Percentiles rank a stretch among this genome's conserved stretches.
Evolutionary conservation across 2,888 invertebrate genomes (phyloP).

Genomic region (Megastigmus dorsalis): DNA sequence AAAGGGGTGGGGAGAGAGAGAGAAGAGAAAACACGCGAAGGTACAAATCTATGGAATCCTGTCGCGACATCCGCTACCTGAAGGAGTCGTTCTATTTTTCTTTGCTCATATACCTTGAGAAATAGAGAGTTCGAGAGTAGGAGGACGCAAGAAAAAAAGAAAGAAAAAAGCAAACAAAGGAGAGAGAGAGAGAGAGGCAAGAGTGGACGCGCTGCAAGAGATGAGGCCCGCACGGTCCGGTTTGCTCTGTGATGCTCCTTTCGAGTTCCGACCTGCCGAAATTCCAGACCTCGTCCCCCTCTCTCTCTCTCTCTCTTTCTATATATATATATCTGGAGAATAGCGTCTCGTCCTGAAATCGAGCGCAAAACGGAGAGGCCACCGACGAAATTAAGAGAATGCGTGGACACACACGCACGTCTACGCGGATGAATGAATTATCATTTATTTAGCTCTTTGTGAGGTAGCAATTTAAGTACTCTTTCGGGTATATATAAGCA

Average conservation of each 20-base stretch:
- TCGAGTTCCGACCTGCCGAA: constrained; percentile 15
- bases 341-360: too few relatives aligned
- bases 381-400: background rate
- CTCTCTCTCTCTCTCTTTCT: background rate
- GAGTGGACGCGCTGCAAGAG: too few relatives aligned
- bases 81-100: constrained; percentile 30
- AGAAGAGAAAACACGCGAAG: constrained; percentile 30
- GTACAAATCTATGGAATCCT: constrained; percentile 61
- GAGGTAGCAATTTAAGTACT: background rate
- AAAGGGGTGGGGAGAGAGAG: background rate
- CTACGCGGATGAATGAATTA: constrained; percentile 25
- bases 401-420: background rate
- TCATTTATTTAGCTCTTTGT: constrained; percentile 14
- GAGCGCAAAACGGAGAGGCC: background rate
- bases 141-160: constrained; percentile 27
- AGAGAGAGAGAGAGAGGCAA: background rate
- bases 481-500: background rate
- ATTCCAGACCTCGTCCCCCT: background rate
- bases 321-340: too few relatives aligned
- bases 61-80: constrained; percentile 59
- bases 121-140: constrained; percentile 20
- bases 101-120: too few relatives aligned
- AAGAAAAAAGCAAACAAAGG: constrained; percentile 15
- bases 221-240: background rate
- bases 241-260: background rate